Evolutionary conservation across 2,113 vertebrate species (phyloP), one percentile per base, ranked within the genome.

Genomic region (Setophaga kirtlandii): DNA sequence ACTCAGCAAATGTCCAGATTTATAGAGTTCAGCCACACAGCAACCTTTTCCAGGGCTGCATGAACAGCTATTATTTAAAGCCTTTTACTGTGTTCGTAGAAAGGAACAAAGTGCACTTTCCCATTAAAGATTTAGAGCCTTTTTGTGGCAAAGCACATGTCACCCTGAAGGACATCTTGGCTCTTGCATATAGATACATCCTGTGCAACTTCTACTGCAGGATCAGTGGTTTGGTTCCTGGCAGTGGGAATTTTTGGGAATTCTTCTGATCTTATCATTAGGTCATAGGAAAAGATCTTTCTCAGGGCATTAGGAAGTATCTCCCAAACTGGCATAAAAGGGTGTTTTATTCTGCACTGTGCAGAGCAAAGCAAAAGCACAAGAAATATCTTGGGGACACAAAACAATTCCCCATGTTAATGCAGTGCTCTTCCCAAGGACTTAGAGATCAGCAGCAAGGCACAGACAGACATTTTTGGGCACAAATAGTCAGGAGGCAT

Each of bases 1-100:
- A 90, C 93, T 95, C 96, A 89, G 86, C 90, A 96, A 96, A 96
- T 94, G 95, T 92, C 92, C 94, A 92, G 96, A 97, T 96, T 97
- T 97, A 97, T 95, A 42, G 96, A 96, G 96, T 96, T 96, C 96
- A 94, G 64, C 80, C 92, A 87, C 94, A 96, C 69, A 64, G 94
- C 86, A 94, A 94, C 93, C 94, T 92, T 94, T 96, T 92, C 87
- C 96, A 97, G 96, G 96, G 96, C 93, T 83, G 64, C 83, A 96
- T 68, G 93, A 95, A 41, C 94, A 95, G 85, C 88, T 64, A 90
- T 96, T 96, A 96, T 96, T 97, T 97, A 96, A 97, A 96, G 92
- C 93, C 92, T 93, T 96, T 96, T 97, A 96, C 76, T 89, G 83
- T 84, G 92, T 90, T 93, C 44, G 21, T 78, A 56, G 86, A n/a